Evolutionary conservation across 2,113 vertebrate species (phyloP).

Genomic region (Prinia subflava): DNA sequence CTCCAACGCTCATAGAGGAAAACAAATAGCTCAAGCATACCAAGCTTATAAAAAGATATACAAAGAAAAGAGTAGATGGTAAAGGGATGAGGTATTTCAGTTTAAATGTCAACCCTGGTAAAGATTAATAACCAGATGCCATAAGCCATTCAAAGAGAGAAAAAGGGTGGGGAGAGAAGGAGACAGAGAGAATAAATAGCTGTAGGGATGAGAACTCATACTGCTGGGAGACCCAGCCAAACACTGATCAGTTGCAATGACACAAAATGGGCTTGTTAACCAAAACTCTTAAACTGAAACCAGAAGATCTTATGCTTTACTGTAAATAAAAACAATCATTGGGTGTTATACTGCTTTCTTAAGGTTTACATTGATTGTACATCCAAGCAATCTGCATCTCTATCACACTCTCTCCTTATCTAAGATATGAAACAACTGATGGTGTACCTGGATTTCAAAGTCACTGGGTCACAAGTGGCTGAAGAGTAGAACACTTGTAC

Average conservation of each 20-base stretch:
- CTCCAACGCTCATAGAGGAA: background rate
- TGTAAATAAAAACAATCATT: background rate
- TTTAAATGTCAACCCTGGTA: background rate
- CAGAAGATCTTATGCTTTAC: background rate
- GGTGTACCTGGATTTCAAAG: background rate
- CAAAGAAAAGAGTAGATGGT: background rate
- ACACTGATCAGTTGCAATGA: background rate
- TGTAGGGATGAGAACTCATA: background rate
- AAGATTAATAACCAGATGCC: background rate
- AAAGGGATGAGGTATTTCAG: background rate
- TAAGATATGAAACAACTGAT: background rate
- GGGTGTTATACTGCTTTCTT: background rate
- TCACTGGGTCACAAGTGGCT: background rate
- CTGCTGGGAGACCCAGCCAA: background rate
- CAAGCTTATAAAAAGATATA: background rate
- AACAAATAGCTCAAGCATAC: background rate
- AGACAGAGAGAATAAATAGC: background rate
- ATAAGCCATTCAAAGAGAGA: background rate
- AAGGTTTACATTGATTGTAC: background rate
- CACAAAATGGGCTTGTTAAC: background rate
- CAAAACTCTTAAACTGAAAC: background rate
- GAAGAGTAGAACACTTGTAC: background rate
- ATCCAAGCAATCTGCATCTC: background rate
- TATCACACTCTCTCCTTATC: background rate
- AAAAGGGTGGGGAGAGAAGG: background rate